Conservation (phyloP, 2,113 vertebrate species). For the Hemiprocne comata region DNA sequence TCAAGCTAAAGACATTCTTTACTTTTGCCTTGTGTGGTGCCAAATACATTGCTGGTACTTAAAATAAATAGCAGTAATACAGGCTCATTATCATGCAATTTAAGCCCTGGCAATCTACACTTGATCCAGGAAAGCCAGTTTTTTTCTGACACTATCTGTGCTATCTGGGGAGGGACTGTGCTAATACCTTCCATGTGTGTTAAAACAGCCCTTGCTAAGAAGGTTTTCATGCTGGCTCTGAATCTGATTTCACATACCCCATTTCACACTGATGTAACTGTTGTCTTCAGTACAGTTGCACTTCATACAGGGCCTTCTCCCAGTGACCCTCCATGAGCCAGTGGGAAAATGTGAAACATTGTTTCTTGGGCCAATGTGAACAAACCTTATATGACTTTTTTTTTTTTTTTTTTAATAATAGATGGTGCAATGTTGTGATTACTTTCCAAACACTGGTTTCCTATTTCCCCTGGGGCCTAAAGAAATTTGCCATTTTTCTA, state of each 20-base stretch:
- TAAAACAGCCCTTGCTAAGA: slow-evolving; percentile 18
- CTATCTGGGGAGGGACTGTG: slow-evolving; percentile 42
- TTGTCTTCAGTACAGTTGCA: slow-evolving; percentile 4
- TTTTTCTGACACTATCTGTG: slow-evolving; percentile 62
- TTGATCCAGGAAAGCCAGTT: slow-evolving; percentile 11
- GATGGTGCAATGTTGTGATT: not conserved
- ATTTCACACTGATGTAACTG: not conserved
- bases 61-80: slow-evolving; percentile 60
- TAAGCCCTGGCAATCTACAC: slow-evolving; percentile 22
- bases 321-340: not conserved
- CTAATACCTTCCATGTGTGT: slow-evolving; percentile 66
- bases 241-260: not conserved
- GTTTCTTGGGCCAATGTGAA: not conserved
- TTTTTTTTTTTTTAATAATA: not conserved
- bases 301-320: not conserved
- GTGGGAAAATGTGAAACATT: not conserved
- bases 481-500: not conserved
- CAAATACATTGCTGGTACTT: slow-evolving; percentile 6
- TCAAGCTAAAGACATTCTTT: not conserved
- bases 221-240: slow-evolving; percentile 3
- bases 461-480: not conserved
- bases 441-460: not conserved
- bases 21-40: slow-evolving; percentile 2
- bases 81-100: slow-evolving; percentile 48
- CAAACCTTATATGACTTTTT: not conserved